Base-by-base conservation (phyloP, 2,888 invertebrate species). In the Pammene fasciana region DNA sequence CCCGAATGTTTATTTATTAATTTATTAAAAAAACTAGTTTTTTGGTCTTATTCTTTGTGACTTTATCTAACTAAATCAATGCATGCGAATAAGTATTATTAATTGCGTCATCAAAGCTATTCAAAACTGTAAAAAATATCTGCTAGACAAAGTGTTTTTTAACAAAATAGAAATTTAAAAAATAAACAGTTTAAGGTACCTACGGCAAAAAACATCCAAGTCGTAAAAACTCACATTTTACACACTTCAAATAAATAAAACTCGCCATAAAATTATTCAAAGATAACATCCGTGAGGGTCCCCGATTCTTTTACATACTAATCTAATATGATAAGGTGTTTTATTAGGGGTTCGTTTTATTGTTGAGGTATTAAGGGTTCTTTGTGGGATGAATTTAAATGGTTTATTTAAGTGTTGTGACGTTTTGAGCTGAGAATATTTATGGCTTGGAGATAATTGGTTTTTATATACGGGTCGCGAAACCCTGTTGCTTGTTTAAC, bases 291-390 rank as follows among this genome's bases (percentile, higher is more conserved):
- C 43, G 14, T 11, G 48, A 48, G 65, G 41, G 57, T 64, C 16
- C 16, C 43, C 43, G 57, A 60, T 62, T 56, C 7, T 18, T 7
- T 64, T 59, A 36, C 56, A 34, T 34, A 50, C 54, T n/a, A 54
- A 54, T 54, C 34, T 54, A 54, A 54, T 54, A 68, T 18, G 68
- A 68, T 68, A 68, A 68, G 52, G 68, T 52, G 16, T 68, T 68
- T 68, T 65, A 68, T 65, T 52, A 52, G 64, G 68, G 68, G 65
- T 41, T 3, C 48, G 43, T 38, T 61, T 68, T 62, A 64, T 68
- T 57, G 48, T 56, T 43, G 16, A 45, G 50, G 62, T 52, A 57
- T 56, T 62, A 52, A 16, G 41, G 48, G 41, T 36, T 7, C 55
- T 50, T 50, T 50, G 52, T 36, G 68, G 46, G 36, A 26, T 52